Base-by-base conservation (phyloP, 2,797 vertebrate genomes). In the Brachyrhaphis roseni region DNA sequence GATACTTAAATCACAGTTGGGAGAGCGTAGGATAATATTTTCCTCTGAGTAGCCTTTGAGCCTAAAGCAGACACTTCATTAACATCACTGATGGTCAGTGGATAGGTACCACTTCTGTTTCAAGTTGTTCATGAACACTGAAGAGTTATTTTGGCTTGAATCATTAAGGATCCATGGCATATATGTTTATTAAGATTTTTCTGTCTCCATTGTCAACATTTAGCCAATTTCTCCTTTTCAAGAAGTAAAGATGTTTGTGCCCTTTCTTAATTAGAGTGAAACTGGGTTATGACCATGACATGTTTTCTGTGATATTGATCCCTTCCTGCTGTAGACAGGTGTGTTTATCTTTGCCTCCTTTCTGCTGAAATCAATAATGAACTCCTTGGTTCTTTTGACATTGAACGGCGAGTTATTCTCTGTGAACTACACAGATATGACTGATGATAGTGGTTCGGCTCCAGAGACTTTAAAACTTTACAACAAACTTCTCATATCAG, bases 361-460 rank as follows among this genome's bases (percentile, higher is more conserved):
- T 51, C 47, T 51, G 72, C 31, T 74, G 31, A 51, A 51, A 51
- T 74, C 72, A 74, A 51, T 51, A 74, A 31, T 51, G 47, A 74
- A 74, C 46, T 36, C 46, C 18, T 74, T 26, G 31, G 46, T 36
- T 51, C 10, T 39, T 74, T 26, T 74, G 72, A 51, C 72, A 51
- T 36, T 36, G 45, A 73, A 46, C 71, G 10, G 28, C 11, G 2
- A 31, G 45, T 51, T 51, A 68, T 49, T 74, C 47, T 51, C 47
- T 74, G 47, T 26, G 11, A 11, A 26, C 66, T 11, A 8, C 39
- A 70, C 39, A 43, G 39, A 43, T 70, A 70, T 43, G 39, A 70
- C 20, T 15, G 39, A 70, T 70, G 23, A 43, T 28, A 70, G 66
- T 7, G 4, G 39, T 70, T 70, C 2, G 1, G 20, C 39, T 70